Evolutionary conservation across 1,140 invertebrate genomes (phyloP).

Genomic region (Drosophila saltans): DNA sequence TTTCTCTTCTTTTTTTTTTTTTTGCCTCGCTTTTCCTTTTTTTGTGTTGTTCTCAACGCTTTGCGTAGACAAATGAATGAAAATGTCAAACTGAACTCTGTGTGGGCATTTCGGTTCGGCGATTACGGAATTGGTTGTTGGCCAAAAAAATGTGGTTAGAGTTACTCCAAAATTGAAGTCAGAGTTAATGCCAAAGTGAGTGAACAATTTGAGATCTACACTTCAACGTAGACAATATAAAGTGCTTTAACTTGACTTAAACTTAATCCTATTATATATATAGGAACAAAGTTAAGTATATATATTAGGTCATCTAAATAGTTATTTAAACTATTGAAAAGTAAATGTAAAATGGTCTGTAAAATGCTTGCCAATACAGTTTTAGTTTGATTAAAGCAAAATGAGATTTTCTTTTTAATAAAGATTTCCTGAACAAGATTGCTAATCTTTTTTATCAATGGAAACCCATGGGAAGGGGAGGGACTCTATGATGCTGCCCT

Average conservation of each 20-base stretch:
- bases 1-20: slow-evolving; percentile 23
- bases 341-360: too few species aligned
- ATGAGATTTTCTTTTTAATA: too few species aligned
- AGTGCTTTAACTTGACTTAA: not conserved
- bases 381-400: too few species aligned
- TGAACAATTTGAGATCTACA: not conserved
- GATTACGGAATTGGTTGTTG: slow-evolving; percentile 10
- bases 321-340: too few species aligned
- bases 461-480: too few species aligned
- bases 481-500: too few species aligned
- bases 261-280: too few species aligned
- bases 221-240: not conserved
- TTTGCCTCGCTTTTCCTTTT: slow-evolving; percentile 26
- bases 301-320: too few species aligned
- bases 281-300: too few species aligned
- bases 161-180: not conserved
- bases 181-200: not conserved
- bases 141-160: not conserved
- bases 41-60: slow-evolving; percentile 39
- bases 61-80: slow-evolving; percentile 80
- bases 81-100: slow-evolving; percentile 70
- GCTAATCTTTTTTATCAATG: too few species aligned
- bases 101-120: slow-evolving; percentile 40
- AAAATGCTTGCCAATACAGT: too few species aligned
- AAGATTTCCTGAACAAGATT: too few species aligned